Conservation (phyloP, 1,140 invertebrate genomes). For the Microplitis demolitor region DNA sequence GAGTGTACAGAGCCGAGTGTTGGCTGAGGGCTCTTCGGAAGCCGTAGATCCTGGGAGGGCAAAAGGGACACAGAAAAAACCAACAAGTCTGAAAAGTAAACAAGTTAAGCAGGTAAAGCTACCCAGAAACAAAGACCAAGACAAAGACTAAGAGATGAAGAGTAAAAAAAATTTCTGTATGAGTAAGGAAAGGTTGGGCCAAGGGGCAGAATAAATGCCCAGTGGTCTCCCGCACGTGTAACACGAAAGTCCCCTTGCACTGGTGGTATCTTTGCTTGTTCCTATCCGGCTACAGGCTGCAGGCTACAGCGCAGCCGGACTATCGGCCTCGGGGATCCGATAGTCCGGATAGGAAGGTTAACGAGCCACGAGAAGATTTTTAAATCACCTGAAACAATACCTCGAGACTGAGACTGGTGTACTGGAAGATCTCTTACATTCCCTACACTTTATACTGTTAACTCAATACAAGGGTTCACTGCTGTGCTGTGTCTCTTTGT, state of each 20-base stretch:
- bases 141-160: neutral
- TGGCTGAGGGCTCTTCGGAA: neutral
- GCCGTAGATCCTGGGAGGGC: constrained; percentile 19
- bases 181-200: constrained; percentile 5
- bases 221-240: neutral
- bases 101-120: neutral
- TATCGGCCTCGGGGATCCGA: constrained; percentile 44
- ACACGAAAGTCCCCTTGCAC: neutral
- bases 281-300: neutral
- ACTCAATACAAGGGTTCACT: no score
- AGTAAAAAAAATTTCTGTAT: neutral
- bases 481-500: constrained; percentile 12
- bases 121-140: neutral
- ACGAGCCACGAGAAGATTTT: constrained; percentile 62
- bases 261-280: neutral
- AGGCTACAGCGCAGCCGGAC: neutral
- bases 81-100: neutral
- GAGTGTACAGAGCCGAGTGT: no score
- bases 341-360: constrained; percentile 57
- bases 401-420: constrained; percentile 12
- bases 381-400: constrained; percentile 46
- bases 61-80: constrained; percentile 1
- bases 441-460: no score
- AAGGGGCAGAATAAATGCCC: constrained; percentile 27
- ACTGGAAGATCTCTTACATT: neutral